These are phyloP conservation scores for Lysandra coridon DNA, from an alignment of 2,888 invertebrate species.

Conservation along the genomic window DNA sequence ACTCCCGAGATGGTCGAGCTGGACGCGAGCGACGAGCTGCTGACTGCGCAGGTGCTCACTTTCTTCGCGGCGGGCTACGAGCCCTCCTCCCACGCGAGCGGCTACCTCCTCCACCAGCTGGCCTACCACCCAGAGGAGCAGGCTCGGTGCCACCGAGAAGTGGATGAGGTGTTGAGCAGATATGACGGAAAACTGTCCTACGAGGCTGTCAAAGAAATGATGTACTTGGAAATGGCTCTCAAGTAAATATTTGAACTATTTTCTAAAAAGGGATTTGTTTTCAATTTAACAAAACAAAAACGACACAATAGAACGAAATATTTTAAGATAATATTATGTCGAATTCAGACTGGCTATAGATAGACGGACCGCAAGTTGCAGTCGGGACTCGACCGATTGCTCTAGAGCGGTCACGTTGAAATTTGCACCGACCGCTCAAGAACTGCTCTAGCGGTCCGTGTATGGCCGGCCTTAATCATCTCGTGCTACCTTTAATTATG, in stretches of 20 bases:
- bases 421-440: no score
- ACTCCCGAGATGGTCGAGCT: constrained; percentile 50
- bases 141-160: constrained; percentile 56
- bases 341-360: no score
- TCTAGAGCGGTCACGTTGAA: no score
- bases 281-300: no score
- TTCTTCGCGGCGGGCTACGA: constrained; percentile 73
- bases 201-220: constrained; percentile 58
- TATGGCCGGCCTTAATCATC: neutral
- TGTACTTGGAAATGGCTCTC: constrained; percentile 47
- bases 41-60: constrained; percentile 59
- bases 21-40: constrained; percentile 50
- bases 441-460: no score
- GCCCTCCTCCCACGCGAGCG: constrained; percentile 67
- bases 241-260: constrained; percentile 21
- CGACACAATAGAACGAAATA: no score
- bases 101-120: constrained; percentile 60
- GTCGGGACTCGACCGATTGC: no score
- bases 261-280: no score
- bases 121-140: constrained; percentile 65
- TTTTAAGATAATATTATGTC: no score
- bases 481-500: neutral
- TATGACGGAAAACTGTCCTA: constrained; percentile 58
- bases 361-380: no score
- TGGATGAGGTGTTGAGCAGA: constrained; percentile 56